A percentile compares a stretch with the other conserved stretches of the same genome.
Evolutionary conservation across 2,113 vertebrate species (phyloP).

Genomic region (Poeciliopsis turrubarensis): DNA sequence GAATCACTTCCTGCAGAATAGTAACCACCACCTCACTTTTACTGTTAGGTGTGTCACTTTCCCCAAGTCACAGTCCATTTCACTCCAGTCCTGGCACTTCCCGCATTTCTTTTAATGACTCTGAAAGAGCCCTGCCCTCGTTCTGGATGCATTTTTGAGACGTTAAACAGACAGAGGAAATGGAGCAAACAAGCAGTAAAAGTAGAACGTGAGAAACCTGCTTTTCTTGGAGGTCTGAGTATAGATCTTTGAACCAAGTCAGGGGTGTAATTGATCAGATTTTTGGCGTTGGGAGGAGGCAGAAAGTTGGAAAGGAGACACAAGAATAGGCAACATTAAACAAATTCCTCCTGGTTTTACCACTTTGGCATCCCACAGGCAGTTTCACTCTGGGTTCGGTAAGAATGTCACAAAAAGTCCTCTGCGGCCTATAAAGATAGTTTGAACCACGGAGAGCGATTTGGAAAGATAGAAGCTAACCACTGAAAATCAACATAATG

Average conservation of each 20-base stretch:
- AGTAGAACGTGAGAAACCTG: slow-evolving; percentile 35
- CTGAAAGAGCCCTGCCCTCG: not conserved
- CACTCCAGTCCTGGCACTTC: slow-evolving; percentile 27
- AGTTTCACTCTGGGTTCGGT: not conserved
- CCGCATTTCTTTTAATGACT: slow-evolving; percentile 2
- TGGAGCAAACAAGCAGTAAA: slow-evolving; percentile 24
- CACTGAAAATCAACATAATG: not conserved
- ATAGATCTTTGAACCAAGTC: slow-evolving; percentile 25
- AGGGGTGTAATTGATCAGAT: not conserved
- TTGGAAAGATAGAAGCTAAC: not conserved
- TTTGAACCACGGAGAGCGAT: not conserved
- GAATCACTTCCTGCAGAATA: slow-evolving; percentile 57
- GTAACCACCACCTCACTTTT: slow-evolving; percentile 54
- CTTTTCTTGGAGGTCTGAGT: slow-evolving; percentile 11
- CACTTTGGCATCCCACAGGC: too few species aligned
- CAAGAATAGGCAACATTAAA: too few species aligned
- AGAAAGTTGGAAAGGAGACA: not conserved
- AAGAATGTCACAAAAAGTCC: not conserved
- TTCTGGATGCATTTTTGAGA: slow-evolving; percentile 16
- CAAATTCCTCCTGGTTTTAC: too few species aligned
- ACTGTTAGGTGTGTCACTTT: slow-evolving; percentile 57
- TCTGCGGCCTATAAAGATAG: too few species aligned
- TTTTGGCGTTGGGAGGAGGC: not conserved
- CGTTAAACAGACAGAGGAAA: slow-evolving; percentile 42
- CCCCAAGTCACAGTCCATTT: slow-evolving; percentile 38